phyloP scores from a whole-genome alignment of 2,888 invertebrate genomes.

The Temnothorax ravouxi region DNA sequence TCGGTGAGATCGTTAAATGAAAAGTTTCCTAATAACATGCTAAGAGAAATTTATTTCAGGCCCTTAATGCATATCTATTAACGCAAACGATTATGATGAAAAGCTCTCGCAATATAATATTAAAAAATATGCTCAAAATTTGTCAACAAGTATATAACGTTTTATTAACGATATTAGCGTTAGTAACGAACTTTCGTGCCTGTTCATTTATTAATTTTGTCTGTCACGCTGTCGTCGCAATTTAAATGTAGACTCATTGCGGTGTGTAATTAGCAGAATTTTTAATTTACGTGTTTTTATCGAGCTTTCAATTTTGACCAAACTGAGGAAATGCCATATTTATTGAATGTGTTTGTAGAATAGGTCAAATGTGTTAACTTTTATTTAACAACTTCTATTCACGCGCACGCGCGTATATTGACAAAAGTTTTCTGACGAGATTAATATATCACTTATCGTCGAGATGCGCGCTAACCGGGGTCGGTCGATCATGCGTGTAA shows the following conservation, averaged over 20 bases:
- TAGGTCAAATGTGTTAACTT: background rate
- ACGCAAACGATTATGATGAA: background rate
- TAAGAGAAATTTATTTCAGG: background rate
- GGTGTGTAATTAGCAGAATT: background rate
- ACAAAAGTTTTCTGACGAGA: background rate
- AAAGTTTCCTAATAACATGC: background rate
- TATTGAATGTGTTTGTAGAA: background rate
- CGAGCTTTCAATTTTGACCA: background rate
- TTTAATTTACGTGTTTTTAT: background rate
- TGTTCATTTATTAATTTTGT: conserved; percentile 10
- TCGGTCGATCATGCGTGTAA: conserved; percentile 9
- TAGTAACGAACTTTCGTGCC: background rate
- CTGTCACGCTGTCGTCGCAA: background rate
- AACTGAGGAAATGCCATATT: background rate
- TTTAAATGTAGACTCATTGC: background rate
- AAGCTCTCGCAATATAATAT: background rate
- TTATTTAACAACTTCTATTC: background rate
- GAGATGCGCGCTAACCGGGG: background rate
- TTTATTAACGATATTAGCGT: background rate
- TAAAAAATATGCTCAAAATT: background rate
- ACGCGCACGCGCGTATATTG: no score
- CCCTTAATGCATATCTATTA: background rate
- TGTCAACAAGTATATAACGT: background rate
- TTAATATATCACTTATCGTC: background rate
- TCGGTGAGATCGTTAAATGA: background rate